Evolutionary conservation across 1,140 invertebrate species (phyloP), one percentile per base, ranked within the genome.

Genomic region (Galleria mellonella): DNA sequence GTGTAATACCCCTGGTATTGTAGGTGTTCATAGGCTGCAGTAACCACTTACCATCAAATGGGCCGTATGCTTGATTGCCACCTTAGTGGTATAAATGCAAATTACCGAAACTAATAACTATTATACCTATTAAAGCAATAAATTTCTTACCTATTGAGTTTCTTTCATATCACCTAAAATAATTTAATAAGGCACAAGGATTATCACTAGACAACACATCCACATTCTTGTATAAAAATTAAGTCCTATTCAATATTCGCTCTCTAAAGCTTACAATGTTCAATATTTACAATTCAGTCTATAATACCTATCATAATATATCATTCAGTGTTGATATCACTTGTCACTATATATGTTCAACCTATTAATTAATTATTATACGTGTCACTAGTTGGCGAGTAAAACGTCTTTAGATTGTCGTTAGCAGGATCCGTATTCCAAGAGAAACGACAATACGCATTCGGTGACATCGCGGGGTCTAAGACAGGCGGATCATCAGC

Each of bases 141-240:
- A 11, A 45, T 45, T 41, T 68, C 81, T 83, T 83, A 84, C 78
- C 76, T 77, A 83, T 54, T 53, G 62, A 64, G 42, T 55, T 72
- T 74, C 65, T 60, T 69, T 73, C 63, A 62, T 55, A 68, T 77
- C 58, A 65, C 72, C 78, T 83, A 82, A 83, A 83, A 83, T 85
- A 85, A 85, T 78, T 83, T 83, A 83, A 82, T 83, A 83, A 85
- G 78, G 78, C 82, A 85, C 82, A 68, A 81, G 60, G 74, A 74
- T 74, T 83, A 83, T 81, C 81, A 83, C 76, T 83, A 82, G 58
- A 74, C 56, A 68, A 75, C 54, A 77, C 72, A 73, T 68, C 55
- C 53, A 62, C 47, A 53, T 68, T 60, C 51, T 62, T 70, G 62
- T 62, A 68, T 62, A 53, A 59, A 58, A 40, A 63, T n/a, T 61